Base-by-base conservation (phyloP, 2,113 vertebrate genomes). In the Nerophis lumbriciformis region DNA sequence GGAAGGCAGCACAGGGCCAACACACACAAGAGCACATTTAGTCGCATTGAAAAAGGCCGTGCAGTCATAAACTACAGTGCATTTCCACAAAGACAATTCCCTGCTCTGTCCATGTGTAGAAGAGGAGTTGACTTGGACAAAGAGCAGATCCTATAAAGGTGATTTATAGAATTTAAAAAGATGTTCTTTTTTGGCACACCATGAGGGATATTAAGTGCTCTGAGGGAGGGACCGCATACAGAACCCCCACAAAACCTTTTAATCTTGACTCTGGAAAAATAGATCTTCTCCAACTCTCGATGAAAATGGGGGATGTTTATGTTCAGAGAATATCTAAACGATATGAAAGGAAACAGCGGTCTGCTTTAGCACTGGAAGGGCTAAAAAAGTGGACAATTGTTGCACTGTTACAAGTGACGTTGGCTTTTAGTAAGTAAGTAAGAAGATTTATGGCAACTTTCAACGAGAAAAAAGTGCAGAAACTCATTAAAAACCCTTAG, bases 131-230 rank as follows among this genome's bases (percentile, higher is more conserved):
- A 79, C 83, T 83, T 72, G 77, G 81, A 85, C 83, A 88, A 82
- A 87, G 70, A 77, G 76, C 72, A 84, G 73, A 83, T 66, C 82
- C 83, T 77, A 88, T 90, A 85, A 89, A 89, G 72, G 49, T 90
- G 85, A 90, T 90, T 86, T 88, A 87, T 83, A 76, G 75, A 85
- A 83, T 90, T 87, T 80, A 89, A 78, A 90, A 91, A 91, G 79
- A 85, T 90, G 73, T 81, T 76, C 19, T 58, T 80, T 62, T 85
- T 90, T 82, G 82, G 87, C 81, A 83, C 73, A 82, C 73, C 80
- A 90, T 85, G 78, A 90, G 90, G 71, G 69, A 83, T 87, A 85
- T 73, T 69, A 88, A 78, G 77, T 82, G 66, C 81, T 91, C 68
- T 61, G 78, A 86, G 78, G 79, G 88, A 88, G 73, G 59, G 66